These are phyloP conservation scores for Magallana gigas DNA, from an alignment of 1,140 invertebrate genomes.

Conservation along the genomic window DNA sequence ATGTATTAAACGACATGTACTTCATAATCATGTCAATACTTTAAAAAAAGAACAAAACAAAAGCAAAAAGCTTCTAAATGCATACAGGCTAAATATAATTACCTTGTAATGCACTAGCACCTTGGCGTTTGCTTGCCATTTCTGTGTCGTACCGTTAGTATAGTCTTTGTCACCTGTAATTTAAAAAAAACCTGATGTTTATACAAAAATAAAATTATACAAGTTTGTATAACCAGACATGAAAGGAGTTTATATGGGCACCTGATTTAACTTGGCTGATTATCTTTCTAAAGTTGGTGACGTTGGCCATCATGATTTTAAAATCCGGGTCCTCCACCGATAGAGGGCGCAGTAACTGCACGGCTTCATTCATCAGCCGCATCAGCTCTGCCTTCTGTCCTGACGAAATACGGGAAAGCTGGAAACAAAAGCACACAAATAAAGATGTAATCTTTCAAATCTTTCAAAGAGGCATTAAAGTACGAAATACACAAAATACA, in stretches of 20 bases:
- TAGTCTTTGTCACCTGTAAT: slow-evolving; percentile 61
- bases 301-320: slow-evolving; percentile 59
- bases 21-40: too few relatives aligned
- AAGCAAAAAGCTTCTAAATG: neutral
- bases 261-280: slow-evolving; percentile 72
- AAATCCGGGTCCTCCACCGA: slow-evolving; percentile 65
- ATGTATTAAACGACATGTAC: neutral
- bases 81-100: neutral
- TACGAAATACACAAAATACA: neutral
- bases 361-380: slow-evolving; percentile 72
- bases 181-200: neutral
- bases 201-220: neutral
- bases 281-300: slow-evolving; percentile 70
- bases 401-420: slow-evolving; percentile 65
- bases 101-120: slow-evolving; percentile 65
- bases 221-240: neutral
- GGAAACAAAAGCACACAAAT: neutral
- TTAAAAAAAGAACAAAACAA: too few relatives aligned
- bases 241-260: slow-evolving; percentile 4
- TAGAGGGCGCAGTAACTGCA: slow-evolving; percentile 61
- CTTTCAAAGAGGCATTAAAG: too few relatives aligned
- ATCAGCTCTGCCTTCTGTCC: slow-evolving; percentile 71
- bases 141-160: slow-evolving; percentile 65
- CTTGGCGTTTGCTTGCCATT: slow-evolving; percentile 68
- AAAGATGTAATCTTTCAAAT: neutral